Base-by-base conservation (phyloP, 92 coral and sea anemone genomes). In the Bergia puertoricense region DNA sequence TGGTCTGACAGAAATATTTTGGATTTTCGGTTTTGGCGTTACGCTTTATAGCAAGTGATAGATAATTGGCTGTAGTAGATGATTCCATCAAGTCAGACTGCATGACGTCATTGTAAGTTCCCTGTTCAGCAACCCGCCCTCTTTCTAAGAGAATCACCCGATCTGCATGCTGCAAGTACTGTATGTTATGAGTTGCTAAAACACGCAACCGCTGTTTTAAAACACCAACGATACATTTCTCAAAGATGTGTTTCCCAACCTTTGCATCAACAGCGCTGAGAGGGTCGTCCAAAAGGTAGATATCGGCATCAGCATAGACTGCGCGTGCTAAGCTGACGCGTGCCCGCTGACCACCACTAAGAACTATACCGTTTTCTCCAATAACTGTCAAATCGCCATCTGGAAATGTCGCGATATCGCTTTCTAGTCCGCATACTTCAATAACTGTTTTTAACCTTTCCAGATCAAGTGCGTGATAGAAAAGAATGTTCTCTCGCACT, bases 141-240 rank as follows among this genome's bases (percentile, higher is more conserved):
- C 30, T 76, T 41, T 18, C 80, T 36, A 76, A 23, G 48, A 76
- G 80, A 45, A 41, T 41, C 56, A 76, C 80, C 14, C 16, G 80
- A 39, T 41, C 46, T 42, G 80, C 48, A 76, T 42, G 51, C 46
- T 76, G 48, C 23, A 76, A 40, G 30, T 43, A 36, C 18, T 76
- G 76, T 3, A 20, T 72, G 43, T 72, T 72, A 36, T 72, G 76
- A 39, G 44, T 37, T 72, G 30, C 44, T 42, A 76, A 76, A 43
- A 76, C 80, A 76, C 80, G 51, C 46, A 76, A 14, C 50, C 50
- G 51, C 37, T 76, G 46, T 23, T 76, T 76, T n/a, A 76, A 76
- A 76, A 76, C 80, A 6, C 80, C 80, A 9, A 76, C 50, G 46
- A 76, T 76, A 30, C 80, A 76, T 18, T 76, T 76, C 10, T 76